Conservation (phyloP, 92 coral and sea anemone genomes). For the Palythoa heliodiscus region DNA sequence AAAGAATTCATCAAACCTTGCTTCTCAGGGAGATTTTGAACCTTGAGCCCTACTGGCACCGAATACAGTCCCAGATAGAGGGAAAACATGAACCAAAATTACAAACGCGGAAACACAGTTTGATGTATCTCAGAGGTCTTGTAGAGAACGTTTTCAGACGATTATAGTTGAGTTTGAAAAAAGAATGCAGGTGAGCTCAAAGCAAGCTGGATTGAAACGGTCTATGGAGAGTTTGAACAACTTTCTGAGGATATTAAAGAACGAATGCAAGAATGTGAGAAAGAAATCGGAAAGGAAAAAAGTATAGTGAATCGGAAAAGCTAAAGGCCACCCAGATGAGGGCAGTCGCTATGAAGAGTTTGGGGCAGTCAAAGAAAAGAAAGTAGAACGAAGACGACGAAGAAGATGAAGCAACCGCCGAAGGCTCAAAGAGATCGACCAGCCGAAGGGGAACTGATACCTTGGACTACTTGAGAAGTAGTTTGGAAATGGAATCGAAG, state of each 20-base stretch:
- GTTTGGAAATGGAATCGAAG: slow-evolving; percentile 12
- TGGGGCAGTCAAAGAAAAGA: slow-evolving; percentile 42
- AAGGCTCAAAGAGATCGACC: slow-evolving; percentile 16
- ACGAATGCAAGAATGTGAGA: slow-evolving; percentile 47
- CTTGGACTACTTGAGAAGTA: slow-evolving; percentile 7
- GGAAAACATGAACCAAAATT: slow-evolving; percentile 37
- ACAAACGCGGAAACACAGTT: slow-evolving; percentile 39
- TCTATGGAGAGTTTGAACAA: slow-evolving; percentile 52
- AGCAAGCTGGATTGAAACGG: slow-evolving; percentile 61
- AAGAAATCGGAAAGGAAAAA: slow-evolving; percentile 39
- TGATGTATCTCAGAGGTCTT: slow-evolving; percentile 54
- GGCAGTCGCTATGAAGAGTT: slow-evolving; percentile 1
- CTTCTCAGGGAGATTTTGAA: slow-evolving; percentile 50
- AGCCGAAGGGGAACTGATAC: slow-evolving; percentile 17
- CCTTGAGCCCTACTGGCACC: slow-evolving; percentile 45
- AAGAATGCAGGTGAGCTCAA: slow-evolving; percentile 43
- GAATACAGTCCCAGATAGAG: slow-evolving; percentile 45
- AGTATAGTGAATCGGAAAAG: slow-evolving; percentile 49
- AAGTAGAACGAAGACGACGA: background rate
- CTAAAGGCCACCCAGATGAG: slow-evolving; percentile 50
- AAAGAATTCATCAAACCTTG: slow-evolving; percentile 42
- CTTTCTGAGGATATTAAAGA: slow-evolving; percentile 55
- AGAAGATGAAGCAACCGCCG: background rate
- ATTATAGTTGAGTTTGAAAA: slow-evolving; percentile 42
- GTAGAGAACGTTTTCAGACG: slow-evolving; percentile 54